phyloP scores from a whole-genome alignment of 2,113 vertebrate genomes.

The Passer domesticus region DNA sequence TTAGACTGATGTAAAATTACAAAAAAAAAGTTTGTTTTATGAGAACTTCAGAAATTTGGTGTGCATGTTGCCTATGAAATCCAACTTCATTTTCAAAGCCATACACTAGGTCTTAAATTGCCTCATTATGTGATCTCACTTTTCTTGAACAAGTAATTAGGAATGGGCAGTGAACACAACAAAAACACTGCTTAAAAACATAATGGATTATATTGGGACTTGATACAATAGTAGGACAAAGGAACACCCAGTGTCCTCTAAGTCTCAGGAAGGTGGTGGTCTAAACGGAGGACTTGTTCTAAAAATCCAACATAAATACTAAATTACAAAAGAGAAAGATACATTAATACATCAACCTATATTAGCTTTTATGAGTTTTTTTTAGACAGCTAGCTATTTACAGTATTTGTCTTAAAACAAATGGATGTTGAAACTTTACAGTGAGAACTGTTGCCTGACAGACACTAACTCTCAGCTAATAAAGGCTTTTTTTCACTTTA shows the following conservation, averaged over 20 bases:
- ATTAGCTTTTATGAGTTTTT: neutral
- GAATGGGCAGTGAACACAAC: neutral
- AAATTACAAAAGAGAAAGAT: neutral
- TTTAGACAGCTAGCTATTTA: neutral
- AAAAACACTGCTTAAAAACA: neutral
- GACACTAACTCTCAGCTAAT: neutral
- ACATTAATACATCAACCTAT: neutral
- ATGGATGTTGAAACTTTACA: neutral
- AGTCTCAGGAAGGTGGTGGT: neutral
- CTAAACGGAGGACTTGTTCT: neutral
- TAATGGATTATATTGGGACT: neutral
- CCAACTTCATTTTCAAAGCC: neutral
- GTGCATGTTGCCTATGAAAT: neutral
- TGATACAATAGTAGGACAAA: neutral
- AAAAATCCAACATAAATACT: neutral
- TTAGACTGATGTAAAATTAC: neutral
- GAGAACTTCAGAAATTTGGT: neutral
- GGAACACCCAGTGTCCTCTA: neutral
- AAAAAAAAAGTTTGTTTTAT: neutral
- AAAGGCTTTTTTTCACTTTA: neutral
- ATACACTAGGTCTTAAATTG: neutral
- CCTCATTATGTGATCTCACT: neutral
- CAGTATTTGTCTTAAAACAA: neutral
- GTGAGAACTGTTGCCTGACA: neutral
- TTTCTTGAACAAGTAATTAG: neutral